These are phyloP conservation scores for Coreius guichenoti DNA, from an alignment of 2,797 vertebrate species.

Conservation along the genomic window DNA sequence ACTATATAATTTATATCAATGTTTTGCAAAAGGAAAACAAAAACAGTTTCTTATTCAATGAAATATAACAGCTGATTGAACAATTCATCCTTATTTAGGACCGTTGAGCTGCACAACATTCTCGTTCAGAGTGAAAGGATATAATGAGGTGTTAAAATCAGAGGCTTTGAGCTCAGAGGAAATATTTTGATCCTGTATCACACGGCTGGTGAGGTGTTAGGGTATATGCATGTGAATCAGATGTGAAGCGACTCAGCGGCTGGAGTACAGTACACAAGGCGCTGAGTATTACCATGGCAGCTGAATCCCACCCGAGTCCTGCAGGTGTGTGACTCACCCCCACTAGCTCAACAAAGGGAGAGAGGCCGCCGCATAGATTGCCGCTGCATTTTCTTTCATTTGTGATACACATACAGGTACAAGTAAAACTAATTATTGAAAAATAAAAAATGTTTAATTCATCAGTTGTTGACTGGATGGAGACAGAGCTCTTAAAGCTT, in stretches of 20 bases:
- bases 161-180: conserved; percentile 11
- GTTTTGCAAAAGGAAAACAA: neutral
- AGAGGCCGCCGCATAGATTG: conserved; percentile 57
- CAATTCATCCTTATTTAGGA: neutral
- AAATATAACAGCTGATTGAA: neutral
- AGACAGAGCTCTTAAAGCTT: neutral
- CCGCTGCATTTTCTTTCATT: conserved; percentile 25
- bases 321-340: conserved; percentile 67
- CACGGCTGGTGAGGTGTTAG: conserved; percentile 25
- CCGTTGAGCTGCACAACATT: neutral
- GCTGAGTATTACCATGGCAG: conserved; percentile 64
- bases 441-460: neutral
- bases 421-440: neutral
- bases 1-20: neutral
- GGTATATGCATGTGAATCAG: conserved; percentile 58
- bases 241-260: conserved; percentile 51
- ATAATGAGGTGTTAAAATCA: conserved; percentile 38
- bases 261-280: conserved; percentile 60
- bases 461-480: neutral
- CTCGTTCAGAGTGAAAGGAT: conserved; percentile 17
- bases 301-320: conserved; percentile 64
- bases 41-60: neutral
- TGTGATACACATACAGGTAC: neutral
- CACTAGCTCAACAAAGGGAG: conserved; percentile 59
- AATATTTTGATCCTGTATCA: conserved; percentile 38